These are phyloP conservation scores for Aurelia sp. DNA, from an alignment of 30 jellyfish, hydroid and myxozoan species.

Conservation along the genomic window DNA sequence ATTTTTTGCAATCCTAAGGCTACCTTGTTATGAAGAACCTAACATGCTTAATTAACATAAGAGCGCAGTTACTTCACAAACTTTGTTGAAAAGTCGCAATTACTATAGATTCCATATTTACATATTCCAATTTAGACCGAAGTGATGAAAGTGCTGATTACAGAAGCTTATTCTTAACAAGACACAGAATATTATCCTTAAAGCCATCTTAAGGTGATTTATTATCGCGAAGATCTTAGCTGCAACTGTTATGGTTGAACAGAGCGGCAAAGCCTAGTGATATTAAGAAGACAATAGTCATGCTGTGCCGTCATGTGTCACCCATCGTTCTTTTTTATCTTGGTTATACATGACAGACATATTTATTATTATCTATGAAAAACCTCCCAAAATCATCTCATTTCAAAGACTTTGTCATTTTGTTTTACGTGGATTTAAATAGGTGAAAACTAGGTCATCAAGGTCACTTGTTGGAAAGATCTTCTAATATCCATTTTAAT, in stretches of 20 bases:
- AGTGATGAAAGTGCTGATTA: conserved; percentile 14
- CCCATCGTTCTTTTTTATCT: conserved; percentile 14
- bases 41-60: no score
- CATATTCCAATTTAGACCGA: conserved; percentile 5
- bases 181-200: conserved; percentile 23
- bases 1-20: no score
- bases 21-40: no score
- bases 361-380: background rate
- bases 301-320: conserved; percentile 27
- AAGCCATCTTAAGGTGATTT: background rate
- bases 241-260: conserved; percentile 35
- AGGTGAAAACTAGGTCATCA: conserved; percentile 9
- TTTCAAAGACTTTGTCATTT: conserved; percentile 9
- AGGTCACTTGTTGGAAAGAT: conserved; percentile 10
- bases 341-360: conserved; percentile 4
- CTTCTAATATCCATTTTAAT: no score
- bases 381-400: conserved; percentile 2
- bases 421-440: background rate
- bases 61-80: no score
- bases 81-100: background rate
- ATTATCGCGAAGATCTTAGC: conserved; percentile 14
- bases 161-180: conserved; percentile 9
- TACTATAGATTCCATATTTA: background rate
- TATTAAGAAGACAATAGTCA: conserved; percentile 15
- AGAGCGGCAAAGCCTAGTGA: conserved; percentile 29